Base-by-base conservation (phyloP, 2,888 invertebrate genomes). In the Thalpophila matura region DNA sequence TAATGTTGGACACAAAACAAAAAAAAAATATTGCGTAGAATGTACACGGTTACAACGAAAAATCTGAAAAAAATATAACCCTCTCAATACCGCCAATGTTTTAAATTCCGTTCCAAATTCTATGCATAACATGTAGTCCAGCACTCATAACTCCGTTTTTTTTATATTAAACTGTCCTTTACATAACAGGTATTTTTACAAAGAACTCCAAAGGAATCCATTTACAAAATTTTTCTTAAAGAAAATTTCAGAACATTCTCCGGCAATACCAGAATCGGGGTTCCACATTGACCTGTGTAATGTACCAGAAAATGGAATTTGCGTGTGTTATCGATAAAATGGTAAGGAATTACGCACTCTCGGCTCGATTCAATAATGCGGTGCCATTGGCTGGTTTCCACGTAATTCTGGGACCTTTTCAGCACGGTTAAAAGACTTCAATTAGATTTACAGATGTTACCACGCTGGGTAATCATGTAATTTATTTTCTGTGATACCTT, bases 291-390 rank as follows among this genome's bases (percentile, higher is more conserved):
- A 88, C 88, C 88, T 84, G 86, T 83, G 80, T 88, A 93, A 93
- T 92, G 90, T 91, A 85, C 81, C 87, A 86, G 91, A 92, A 92
- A 93, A 93, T 93, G 83, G 89, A 89, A 89, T 91, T 81, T 85
- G 83, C 84, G 81, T 85, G 82, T 84, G 84, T 87, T 83, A 85
- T 80, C 83, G 87, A 85, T 86, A 85, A 88, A 87, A 82, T 81
- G 77, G 77, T 78, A 74, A 77, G 53, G 65, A 65, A 82, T 76
- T 64, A 77, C 79, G 70, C 61, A 68, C 57, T 74, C 64, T 24
- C 4, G 27, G 37, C 42, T 45, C 42, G 38, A 74, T 77, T 77
- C 58, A 69, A 74, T 79, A 74, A 74, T 58, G 64, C 42, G 49
- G 46, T 54, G 24, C 61, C 55, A 53, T 68, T 61, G 46, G 55